Conservation (phyloP, 2,797 vertebrate species). For the Hemitrygon akajei region DNA sequence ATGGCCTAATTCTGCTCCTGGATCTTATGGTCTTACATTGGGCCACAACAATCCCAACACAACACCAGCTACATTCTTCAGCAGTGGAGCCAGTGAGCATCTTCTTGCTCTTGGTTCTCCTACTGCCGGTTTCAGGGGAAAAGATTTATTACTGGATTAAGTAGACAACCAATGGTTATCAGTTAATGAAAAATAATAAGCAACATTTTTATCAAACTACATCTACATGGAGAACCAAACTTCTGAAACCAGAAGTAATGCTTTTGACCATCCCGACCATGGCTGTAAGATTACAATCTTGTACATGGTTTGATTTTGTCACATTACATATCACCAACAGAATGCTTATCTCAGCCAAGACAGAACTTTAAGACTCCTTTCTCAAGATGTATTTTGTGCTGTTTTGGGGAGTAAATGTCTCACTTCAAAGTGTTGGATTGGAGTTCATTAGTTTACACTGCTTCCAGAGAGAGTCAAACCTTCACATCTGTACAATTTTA, state of each 20-base stretch:
- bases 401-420: not conserved
- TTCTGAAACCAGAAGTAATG: not conserved
- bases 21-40: too few relatives aligned
- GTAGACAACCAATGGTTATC: not conserved
- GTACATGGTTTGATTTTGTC: not conserved
- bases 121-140: not conserved
- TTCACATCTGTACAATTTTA: not conserved
- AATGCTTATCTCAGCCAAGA: not conserved
- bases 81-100: too few relatives aligned
- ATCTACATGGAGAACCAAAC: not conserved
- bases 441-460: not conserved
- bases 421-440: not conserved
- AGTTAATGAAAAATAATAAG: not conserved
- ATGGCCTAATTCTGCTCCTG: too few relatives aligned
- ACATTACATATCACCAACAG: not conserved
- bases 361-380: not conserved
- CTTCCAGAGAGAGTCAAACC: not conserved
- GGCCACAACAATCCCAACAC: not conserved
- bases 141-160: not conserved
- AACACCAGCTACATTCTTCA: not conserved
- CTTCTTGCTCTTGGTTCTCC: too few relatives aligned
- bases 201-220: not conserved
- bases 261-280: not conserved
- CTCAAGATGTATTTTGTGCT: not conserved
- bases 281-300: not conserved